Evolutionary conservation across 2,888 invertebrate genomes (phyloP), one percentile per base, ranked within the genome.

Genomic region (Choristoneura rosaceana): DNA sequence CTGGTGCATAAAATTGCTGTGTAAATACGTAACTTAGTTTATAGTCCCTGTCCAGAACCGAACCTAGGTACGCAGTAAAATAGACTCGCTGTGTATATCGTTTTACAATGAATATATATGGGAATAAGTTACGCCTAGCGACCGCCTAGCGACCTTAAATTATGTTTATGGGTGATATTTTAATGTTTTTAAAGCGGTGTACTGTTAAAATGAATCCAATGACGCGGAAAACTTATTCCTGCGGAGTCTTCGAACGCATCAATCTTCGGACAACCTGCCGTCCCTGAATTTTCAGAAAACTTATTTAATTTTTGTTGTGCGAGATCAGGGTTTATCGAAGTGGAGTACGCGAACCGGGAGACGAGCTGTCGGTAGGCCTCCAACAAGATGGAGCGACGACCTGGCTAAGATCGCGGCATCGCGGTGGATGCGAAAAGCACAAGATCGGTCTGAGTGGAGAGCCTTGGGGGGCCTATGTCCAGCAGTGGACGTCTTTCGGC

Each of bases 61-160:
- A 64, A 64, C 64, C 50, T 52, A 38, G 38, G 64, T 9, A 8
- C 38, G 38, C 50, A n/a, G 64, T 64, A 64, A 64, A 64, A 12
- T 38, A 38, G 34, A 5, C 47, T 33, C 33, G 47, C n/a, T 47
- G 50, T 38, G 50, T 52, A 25, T 64, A 64, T 64, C 64, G 64
- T 47, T 64, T 64, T 64, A 64, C 64, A 64, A 17, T 34, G 50
- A 38, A 45, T 52, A 52, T 15, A 17, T 17, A 47, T 64, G 64
- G 33, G 15, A 64, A 52, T 64, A 52, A 50, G 64, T 50, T 64
- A 64, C 50, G 43, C 43, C 15, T 38, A 12, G 25, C 2, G 3
- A 17, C 25, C 50, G 43, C 43, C 15, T 38, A 12, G 25, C 2
- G 3, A 17, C 25, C 3, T 52, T 15, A 17, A 52, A 15, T 7